Evolutionary conservation across 2,113 vertebrate species (phyloP), one percentile per base, ranked within the genome.

Genomic region (Myxocyprinus asiaticus): DNA sequence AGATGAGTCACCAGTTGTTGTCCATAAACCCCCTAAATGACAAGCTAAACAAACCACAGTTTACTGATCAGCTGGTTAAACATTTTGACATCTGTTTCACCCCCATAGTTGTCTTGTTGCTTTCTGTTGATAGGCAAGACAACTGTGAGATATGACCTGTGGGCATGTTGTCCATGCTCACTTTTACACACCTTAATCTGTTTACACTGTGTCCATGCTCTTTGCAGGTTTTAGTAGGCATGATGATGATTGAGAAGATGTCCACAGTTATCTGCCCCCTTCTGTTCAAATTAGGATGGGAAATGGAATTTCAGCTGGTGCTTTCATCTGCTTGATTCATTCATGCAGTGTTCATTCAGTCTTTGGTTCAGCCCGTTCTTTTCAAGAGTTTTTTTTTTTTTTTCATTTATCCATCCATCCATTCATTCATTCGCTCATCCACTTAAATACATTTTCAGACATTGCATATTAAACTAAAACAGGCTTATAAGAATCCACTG

Each of bases 1-100:
- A 22, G 43, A 64, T 7, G 62, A 67, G 50, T 67, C 77, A 77
- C 75, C 84, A 86, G 83, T 85, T 85, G 84, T 15, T 58, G 22
- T 67, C 84, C 10, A 64, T 85, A 83, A 86, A 82, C 12, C 82
- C 45, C 8, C 59, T 9, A 67, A 69, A 44, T 50, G 12, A 59
- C 63, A 17, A 15, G 69, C 10, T 61, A 17, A 68, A 11, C 67
- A 85, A 78, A 74, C 77, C 56, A 17, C 45, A 44, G 67, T 71
- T 58, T 4, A 4, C 58, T 81, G 33, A 61, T 66, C 11, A 67
- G 55, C 70, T 85, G 81, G 48, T 76, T 48, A 73, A 70, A 77
- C 43, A 64, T 82, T 86, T 80, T 33, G 22, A 56, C 79, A 67
- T 77, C 79, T 48, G 33, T 33, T 33, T 33, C 22, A 33, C 22